phyloP scores from a whole-genome alignment of 2,888 invertebrate genomes.

The Agrotis exclamationis region DNA sequence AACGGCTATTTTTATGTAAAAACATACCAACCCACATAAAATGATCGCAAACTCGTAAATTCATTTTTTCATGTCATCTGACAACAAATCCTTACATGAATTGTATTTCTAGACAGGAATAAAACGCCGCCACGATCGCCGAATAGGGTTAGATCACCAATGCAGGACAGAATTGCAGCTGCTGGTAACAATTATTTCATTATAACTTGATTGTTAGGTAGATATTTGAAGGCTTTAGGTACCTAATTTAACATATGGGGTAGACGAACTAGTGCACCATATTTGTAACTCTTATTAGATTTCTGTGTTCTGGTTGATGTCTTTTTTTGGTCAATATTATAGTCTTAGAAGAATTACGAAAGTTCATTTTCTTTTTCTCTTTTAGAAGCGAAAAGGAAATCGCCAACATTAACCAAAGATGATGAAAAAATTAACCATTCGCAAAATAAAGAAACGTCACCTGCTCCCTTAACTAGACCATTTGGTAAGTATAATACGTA shows the following conservation, averaged over 20 bases:
- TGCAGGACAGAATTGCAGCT: constrained; percentile 8
- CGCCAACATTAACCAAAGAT: constrained; percentile 12
- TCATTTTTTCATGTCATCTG: no score
- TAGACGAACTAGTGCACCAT: no score
- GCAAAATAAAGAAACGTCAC: constrained; percentile 1
- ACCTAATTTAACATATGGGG: no score
- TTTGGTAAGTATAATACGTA: constrained; percentile 27
- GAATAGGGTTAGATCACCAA: constrained; percentile 32
- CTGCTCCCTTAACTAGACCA: constrained; percentile 14
- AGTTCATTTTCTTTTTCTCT: constrained; percentile 7
- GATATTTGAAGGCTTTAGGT: no score
- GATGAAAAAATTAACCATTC: constrained; percentile 15
- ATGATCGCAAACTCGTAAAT: not conserved
- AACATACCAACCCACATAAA: not conserved
- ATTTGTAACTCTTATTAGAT: no score
- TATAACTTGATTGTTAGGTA: no score
- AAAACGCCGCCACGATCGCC: constrained; percentile 25
- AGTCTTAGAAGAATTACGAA: not conserved
- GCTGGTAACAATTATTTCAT: constrained; percentile 47
- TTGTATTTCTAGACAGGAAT: constrained; percentile 36
- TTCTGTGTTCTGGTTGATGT: not conserved
- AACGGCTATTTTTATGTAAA: not conserved
- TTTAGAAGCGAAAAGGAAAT: constrained; percentile 38
- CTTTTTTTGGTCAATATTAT: not conserved
- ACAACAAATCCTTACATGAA: not conserved